Evolutionary conservation across 1,140 invertebrate species (phyloP), one percentile per base, ranked within the genome.

Genomic region (Aphis craccivora): DNA sequence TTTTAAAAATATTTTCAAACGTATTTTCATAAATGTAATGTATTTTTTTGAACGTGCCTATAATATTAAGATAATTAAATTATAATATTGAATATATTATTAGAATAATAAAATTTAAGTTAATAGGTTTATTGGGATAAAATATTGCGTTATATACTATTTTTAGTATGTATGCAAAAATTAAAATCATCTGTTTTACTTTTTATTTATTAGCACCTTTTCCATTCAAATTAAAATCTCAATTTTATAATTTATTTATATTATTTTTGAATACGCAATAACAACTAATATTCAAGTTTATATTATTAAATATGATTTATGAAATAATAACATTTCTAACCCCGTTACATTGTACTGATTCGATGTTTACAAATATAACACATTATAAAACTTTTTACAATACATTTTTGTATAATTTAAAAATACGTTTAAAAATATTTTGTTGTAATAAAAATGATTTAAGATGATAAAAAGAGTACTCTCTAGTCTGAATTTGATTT

Each of bases 351-450:
- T 45, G 9, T 48, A 25, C 6, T 45, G 2, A 83, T 37, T 37
- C 3, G 7, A 22, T 83, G 6, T 83, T 37, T 3, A 83, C 1
- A 37, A 35, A 9, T 83, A 83, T 8, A 83, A 83, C 37, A 40
- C 8, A 7, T 86, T 6, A 43, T 25, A 86, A 3, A 86, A 43
- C 0, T 25, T 43, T 40, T 43, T 86, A 43, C 23, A 40, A 86
- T 86, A 86, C 14, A 43, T 1, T 88, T 22, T 35, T 30, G 1
- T 88, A 51, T n/a, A 51, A n/a, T 48, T 23, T 35, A 25, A 89
- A 89, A 35, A 53, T 53, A 88, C 86, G 48, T 89, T 89, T 30
- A 51, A 89, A 89, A 53, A 53, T 53, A 45, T 53, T 89, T 89
- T 53, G 23, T 48, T 2, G 3, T 35, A 37, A 43, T 43, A 14